Evolutionary conservation across 1,140 invertebrate genomes (phyloP), one percentile per base, ranked within the genome.

Genomic region (Dreissena polymorpha): DNA sequence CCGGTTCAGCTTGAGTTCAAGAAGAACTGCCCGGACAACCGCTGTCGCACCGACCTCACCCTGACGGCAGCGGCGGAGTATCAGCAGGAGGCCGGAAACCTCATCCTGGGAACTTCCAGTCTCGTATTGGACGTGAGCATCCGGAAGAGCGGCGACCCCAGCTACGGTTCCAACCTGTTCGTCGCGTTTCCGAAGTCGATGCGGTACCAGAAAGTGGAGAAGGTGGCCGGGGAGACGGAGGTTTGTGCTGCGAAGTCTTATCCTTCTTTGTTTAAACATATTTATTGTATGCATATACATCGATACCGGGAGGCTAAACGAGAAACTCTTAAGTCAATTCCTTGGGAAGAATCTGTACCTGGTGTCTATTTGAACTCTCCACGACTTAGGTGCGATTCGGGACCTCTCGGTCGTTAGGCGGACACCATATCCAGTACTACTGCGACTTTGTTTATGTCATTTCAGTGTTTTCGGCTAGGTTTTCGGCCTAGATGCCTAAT

Each of bases 161-260:
- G 79, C 57, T 82, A 82, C 60, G 65, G 79, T 12, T 82, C 79
- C 5, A 82, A 82, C 60, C 57, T 82, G 23, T 82, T 82, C 55
- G 57, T 82, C 6, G 16, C 71, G 18, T 74, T 82, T 23, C 70
- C 63, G 16, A 73, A 82, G 21, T 65, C 49, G 67, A 64, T 78
- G 39, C 76, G 69, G n/a, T 78, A 53, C 51, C 76, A 78, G 57
- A 72, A 65, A 51, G 78, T 80, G 67, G 13, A 60, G 21, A 18
- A 60, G 10, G 12, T 60, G 57, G 2, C 6, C 57, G 57, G 57
- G 57, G 57, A 60, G 16, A 60, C 57, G 16, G 57, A 60, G 57
- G 57, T 60, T 12, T 8, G 39, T 39, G 2, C 39, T 2, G 39
- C 39, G 39, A 39, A 39, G 39, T 39, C 39, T 39, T 39, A 39